A percentile compares a stretch with the other conserved stretches of the same genome.
Evolutionary conservation across 2,113 vertebrate genomes (phyloP).

Genomic region (Pelmatolapia mariae): DNA sequence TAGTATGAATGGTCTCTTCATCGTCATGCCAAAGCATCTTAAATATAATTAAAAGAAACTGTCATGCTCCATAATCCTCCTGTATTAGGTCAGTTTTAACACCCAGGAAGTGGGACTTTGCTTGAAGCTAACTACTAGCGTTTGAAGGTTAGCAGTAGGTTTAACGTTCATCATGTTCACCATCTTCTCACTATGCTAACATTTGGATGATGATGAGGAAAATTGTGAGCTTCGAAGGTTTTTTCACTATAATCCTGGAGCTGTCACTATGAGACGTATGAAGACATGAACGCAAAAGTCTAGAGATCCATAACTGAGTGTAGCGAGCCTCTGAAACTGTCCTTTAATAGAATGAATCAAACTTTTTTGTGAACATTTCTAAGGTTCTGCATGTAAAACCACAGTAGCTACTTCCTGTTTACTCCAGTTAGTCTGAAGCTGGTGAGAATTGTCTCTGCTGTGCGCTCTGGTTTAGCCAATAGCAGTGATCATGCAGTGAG

Average conservation of each 20-base stretch:
- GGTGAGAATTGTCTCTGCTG: background rate
- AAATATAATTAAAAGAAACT: accelerated
- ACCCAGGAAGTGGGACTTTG: accelerated
- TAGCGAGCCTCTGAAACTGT: accelerated
- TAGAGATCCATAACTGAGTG: background rate
- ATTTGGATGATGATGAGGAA: background rate
- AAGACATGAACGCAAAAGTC: background rate
- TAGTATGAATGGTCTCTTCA: accelerated
- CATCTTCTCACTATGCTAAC: background rate
- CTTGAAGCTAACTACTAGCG: background rate
- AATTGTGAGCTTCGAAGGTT: accelerated
- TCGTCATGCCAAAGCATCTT: accelerated
- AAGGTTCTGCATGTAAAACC: background rate
- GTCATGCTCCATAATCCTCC: accelerated
- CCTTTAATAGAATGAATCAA: background rate
- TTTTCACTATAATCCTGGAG: background rate
- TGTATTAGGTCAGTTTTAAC: accelerated
- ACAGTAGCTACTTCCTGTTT: background rate
- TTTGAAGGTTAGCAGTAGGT: background rate
- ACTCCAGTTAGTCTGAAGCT: background rate
- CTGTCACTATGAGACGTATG: background rate
- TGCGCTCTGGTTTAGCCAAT: background rate
- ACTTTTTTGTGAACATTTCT: background rate
- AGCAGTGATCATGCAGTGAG: accelerated
- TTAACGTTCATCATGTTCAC: accelerated